Percentiles rank a stretch among this genome's conserved stretches.
Conservation (phyloP, 2,888 invertebrate genomes). For the Oxyteleia sp. region DNA sequence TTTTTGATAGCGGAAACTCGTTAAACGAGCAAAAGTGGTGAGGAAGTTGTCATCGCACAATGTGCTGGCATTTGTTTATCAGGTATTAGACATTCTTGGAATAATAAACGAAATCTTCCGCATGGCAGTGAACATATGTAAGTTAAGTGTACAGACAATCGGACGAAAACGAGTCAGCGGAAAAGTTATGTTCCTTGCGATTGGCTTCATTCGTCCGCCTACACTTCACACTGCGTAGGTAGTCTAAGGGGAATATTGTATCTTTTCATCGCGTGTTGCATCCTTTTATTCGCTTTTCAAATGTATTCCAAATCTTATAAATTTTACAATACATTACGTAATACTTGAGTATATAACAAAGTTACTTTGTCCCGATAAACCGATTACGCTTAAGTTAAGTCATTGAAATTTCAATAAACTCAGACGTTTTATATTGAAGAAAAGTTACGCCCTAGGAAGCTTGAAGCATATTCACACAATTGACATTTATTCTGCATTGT, state of each 20-base stretch:
- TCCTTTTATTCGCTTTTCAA: constrained; percentile 26
- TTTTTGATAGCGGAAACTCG: background rate
- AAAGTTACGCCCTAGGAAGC: constrained; percentile 12
- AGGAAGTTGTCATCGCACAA: background rate
- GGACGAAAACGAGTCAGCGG: constrained; percentile 71
- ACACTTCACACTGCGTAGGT: constrained; percentile 65
- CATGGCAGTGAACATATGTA: constrained; percentile 30
- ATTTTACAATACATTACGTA: constrained; percentile 39
- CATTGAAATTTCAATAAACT: constrained; percentile 25
- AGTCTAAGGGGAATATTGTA: constrained; percentile 30
- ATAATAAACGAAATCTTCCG: constrained; percentile 32
- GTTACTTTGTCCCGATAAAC: constrained; percentile 24
- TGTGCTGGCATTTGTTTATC: background rate
- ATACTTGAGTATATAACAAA: constrained; percentile 22
- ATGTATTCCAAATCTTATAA: constrained; percentile 30
- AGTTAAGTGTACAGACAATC: constrained; percentile 41
- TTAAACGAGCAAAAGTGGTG: background rate
- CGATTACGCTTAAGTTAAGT: constrained; percentile 39
- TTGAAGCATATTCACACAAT: background rate
- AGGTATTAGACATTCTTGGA: constrained; percentile 13
- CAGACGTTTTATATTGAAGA: background rate
- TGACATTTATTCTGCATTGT: constrained; percentile 13
- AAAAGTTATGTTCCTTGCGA: constrained; percentile 74
- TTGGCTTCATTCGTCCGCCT: constrained; percentile 59
- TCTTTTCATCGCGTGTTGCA: constrained; percentile 65